Base-by-base conservation (phyloP, 2,797 vertebrate species). In the Cynodonichthys magdalenae region DNA sequence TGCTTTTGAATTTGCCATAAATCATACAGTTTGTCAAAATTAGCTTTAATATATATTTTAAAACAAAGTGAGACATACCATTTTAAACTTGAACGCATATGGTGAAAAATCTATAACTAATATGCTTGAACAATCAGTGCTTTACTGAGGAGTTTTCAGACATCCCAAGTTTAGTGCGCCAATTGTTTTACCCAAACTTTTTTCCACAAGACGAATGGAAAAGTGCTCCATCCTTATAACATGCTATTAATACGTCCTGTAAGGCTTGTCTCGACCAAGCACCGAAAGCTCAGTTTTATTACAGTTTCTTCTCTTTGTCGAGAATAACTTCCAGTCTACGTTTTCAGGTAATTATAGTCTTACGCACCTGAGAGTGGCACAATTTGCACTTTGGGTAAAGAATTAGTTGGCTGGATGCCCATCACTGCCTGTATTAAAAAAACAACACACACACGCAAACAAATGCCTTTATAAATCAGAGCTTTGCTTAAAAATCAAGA, bases 261-360 rank as follows among this genome's bases (percentile, higher is more conserved):
- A 83, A 78, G 85, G 83, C 80, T 87, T 86, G 62, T 53, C 69
- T 52, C 73, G 79, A 86, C 88, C 83, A 81, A 79, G 75, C 77
- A 81, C 76, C 86, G 85, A 91, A 91, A 92, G 78, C 85, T 80
- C 41, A 28, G 18, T 91, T 93, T 93, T 93, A 93, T 89, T 90
- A 79, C 80, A 86, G 84, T 92, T 91, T 90, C 87, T 85, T 85
- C 84, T 91, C 89, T 92, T 90, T 88, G 89, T 90, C 85, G 88
- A 83, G 78, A 90, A 92, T 93, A 92, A 90, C 90, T 93, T 92
- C 88, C 87, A 92, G 91, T 93, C 92, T 92, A 92, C 86, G 79
- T 93, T 92, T 90, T 87, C 88, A 86, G 91, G 90, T 94, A 94
- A 94, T 94, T 93, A 94, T 83, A 94, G 90, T 76, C 79, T 89